phyloP scores from a whole-genome alignment of 1,140 invertebrate species.

The Artemia franciscana region DNA sequence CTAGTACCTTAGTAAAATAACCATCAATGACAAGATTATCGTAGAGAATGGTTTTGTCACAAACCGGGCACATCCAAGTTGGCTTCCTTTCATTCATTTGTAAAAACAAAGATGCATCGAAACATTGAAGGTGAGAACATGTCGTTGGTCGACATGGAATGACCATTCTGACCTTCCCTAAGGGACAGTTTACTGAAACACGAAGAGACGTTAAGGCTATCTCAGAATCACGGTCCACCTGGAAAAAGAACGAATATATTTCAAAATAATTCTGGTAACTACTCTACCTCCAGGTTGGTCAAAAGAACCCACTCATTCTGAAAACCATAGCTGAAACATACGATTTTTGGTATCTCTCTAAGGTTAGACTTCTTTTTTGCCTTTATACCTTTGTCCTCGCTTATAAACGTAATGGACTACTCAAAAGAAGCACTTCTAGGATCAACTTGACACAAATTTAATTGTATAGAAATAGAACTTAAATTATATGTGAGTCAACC shows the following conservation, averaged over 20 bases:
- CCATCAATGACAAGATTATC: not conserved
- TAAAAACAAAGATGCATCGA: not conserved
- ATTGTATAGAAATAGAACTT: no score
- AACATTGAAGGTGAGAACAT: not conserved
- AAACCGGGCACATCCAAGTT: not conserved
- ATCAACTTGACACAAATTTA: no score
- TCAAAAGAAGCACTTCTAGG: no score
- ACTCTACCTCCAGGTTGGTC: no score
- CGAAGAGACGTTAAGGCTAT: not conserved
- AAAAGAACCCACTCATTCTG: no score
- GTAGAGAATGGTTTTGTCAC: not conserved
- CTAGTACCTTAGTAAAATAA: not conserved
- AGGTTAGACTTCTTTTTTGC: no score
- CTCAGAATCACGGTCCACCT: not conserved
- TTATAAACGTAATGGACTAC: no score
- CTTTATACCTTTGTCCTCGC: no score
- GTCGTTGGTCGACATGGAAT: not conserved
- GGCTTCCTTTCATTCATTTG: not conserved
- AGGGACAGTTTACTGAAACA: not conserved
- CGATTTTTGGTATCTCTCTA: no score
- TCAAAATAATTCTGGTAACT: no score
- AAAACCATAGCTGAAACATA: no score
- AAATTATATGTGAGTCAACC: no score
- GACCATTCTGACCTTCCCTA: not conserved
- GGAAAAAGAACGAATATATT: not conserved